Evolutionary conservation across 2,888 invertebrate genomes (phyloP), one percentile per base, ranked within the genome.

Genomic region (Luffia ferchaultella): DNA sequence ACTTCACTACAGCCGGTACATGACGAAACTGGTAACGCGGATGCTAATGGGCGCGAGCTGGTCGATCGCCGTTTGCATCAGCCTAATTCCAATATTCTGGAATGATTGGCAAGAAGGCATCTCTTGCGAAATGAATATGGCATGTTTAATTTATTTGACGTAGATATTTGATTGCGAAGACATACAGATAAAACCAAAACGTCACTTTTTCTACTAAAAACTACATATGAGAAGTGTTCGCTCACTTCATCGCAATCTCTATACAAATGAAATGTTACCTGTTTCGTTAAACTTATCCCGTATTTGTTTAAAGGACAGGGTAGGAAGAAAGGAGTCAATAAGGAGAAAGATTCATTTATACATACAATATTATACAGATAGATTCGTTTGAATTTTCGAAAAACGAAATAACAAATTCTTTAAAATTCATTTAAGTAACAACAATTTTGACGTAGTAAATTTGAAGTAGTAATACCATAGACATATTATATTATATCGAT

Each of bases 81-180:
- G 92, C 55, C 85, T 87, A 51, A 86, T 92, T 51, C 91, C 92
- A 1, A 82, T 91, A 56, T 90, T 91, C 70, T 93, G 92, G 92
- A 93, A 93, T 72, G 88, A 88, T 57, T 93, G 90, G 89, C 77
- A 84, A 18, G 80, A 80, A 7, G 85, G 85, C 12, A 65, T 78
- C 51, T 69, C 80, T 42, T 93, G 93, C 65, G 90, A 92, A 67
- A 86, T 92, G 68, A 88, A 90, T 58, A 84, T 88, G 67, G 87
- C 92, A 53, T 57, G 61, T 52, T 42, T 30, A 7, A 7, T 7
- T 30, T n/a, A 45, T 3, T 18, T 5, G 45, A 16, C 15, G 7
- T 45, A 3, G n/a, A 40, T 12, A 40, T 40, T 9, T 40, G 12
- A 40, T 9, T 12, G 7, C 12, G 9, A 40, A 40, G 7, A 40